A percentile compares a stretch with the other conserved stretches of the same genome.
Evolutionary conservation across 2,888 invertebrate genomes (phyloP).

Genomic region (Silvanus unidentatus): DNA sequence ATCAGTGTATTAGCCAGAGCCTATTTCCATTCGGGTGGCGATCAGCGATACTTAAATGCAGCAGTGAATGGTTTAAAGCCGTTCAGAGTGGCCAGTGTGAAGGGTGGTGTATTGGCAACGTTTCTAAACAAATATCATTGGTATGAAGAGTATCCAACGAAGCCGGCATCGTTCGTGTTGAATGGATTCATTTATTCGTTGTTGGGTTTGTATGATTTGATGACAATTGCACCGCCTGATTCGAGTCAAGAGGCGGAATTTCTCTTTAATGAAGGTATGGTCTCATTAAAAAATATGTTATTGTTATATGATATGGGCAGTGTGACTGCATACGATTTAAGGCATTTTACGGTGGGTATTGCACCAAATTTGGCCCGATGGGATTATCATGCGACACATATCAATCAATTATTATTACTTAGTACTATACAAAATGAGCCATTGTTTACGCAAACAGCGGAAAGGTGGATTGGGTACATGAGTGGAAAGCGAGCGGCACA

Average conservation of each 20-base stretch:
- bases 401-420: slow-evolving; percentile 87
- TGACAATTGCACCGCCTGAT: slow-evolving; percentile 65
- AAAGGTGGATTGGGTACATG: slow-evolving; percentile 93
- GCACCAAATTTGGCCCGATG: slow-evolving; percentile 94
- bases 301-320: slow-evolving; percentile 92
- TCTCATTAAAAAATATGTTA: slow-evolving; percentile 79
- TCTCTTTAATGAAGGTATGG: slow-evolving; percentile 79
- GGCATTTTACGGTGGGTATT: slow-evolving; percentile 84
- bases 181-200: slow-evolving; percentile 98
- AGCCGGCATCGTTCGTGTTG: slow-evolving; percentile 88
- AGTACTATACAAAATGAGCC: slow-evolving; percentile 81
- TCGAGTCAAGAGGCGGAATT: slow-evolving; percentile 66
- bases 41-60: slow-evolving; percentile 69
- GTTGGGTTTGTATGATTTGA: slow-evolving; percentile 92
- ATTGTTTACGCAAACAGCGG: slow-evolving; percentile 75
- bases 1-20: slow-evolving; percentile 92
- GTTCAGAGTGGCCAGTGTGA: slow-evolving; percentile 65
- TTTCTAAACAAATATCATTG: slow-evolving; percentile 84
- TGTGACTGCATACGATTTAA: slow-evolving; percentile 91
- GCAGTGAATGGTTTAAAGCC: slow-evolving; percentile 76
- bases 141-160: slow-evolving; percentile 99
- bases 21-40: slow-evolving; percentile 73
- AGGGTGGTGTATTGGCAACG: slow-evolving; percentile 77
- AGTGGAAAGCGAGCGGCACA: slow-evolving; percentile 90
- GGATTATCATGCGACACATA: slow-evolving; percentile 98